Base-by-base conservation (phyloP, 2,113 vertebrate species). In the Gallinago jamesoni region DNA sequence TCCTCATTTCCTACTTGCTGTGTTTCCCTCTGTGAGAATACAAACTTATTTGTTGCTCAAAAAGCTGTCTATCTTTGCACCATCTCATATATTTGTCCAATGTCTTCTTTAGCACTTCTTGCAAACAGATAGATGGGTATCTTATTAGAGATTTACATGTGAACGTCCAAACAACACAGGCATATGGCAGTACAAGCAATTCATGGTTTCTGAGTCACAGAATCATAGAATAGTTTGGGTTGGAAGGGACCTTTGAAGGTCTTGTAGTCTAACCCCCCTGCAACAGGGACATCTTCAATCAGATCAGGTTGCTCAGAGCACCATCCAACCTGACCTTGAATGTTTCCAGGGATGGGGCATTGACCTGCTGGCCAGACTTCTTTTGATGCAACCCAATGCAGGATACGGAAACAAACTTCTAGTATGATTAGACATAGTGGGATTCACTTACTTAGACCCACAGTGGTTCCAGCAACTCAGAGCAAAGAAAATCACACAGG, bases 321-420 rank as follows among this genome's bases (percentile, higher is more conserved):
- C 10, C 1, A 0, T 47, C 35, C 35, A 56, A 4, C 14, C n/a
- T 69, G n/a, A 9, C 7, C 10, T 31, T 12, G 39, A 41, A 37
- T 9, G 6, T 31, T 43, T 33, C 24, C 60, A 31, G 47, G 39
- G 21, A 35, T 13, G n/a, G 17, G 8, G 2, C 12, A 20, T 16
- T 0, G 0, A 63, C 20, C 25, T 22, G 30, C 25, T 55, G 48
- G 24, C 5, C 56, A 41, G 0, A 0, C 4, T 12, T 2, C 22
- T 86, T 78, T 50, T 73, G 18, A 39, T 48, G 3, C 37, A 84
- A 33, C 3, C 45, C 63, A 80, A 33, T 3, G 28, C 57, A 80
- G 63, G 52, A 33, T 48, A 63, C 0, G 1, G 68, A 84, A 69
- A 1, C 3, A 7, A 45, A 50, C 56, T 75, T 59, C 14, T 59